phyloP scores from a whole-genome alignment of 2,888 invertebrate genomes.

The Philhelius pedissequus region DNA sequence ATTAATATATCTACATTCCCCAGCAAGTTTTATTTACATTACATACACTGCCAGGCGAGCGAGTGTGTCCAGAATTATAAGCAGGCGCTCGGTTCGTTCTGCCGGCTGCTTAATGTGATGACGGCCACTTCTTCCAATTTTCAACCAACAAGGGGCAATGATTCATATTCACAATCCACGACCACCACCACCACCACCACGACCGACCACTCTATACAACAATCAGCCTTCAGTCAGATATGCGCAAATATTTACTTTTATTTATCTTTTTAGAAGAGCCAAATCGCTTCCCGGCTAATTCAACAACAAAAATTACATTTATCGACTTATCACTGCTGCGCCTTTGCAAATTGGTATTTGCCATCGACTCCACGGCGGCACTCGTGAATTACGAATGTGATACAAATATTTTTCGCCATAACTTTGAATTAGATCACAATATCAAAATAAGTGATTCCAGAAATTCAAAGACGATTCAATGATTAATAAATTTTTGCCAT shows the following conservation, averaged over 20 bases:
- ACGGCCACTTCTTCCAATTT: constrained; percentile 14
- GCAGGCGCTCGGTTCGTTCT: constrained; percentile 36
- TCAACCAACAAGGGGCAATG: constrained; percentile 44
- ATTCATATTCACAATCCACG: constrained; percentile 35
- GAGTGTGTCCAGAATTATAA: constrained; percentile 64
- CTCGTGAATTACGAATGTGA: constrained; percentile 8
- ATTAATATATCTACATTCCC: constrained; percentile 45
- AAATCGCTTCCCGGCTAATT: constrained; percentile 52
- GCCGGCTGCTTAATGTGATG: constrained; percentile 8
- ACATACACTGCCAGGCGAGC: background rate
- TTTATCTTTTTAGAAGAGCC: constrained; percentile 2
- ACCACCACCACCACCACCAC: background rate
- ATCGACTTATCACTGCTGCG: constrained; percentile 35
- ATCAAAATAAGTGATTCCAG: background rate
- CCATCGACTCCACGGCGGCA: background rate
- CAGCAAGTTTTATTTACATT: constrained; percentile 48
- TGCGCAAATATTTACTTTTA: constrained; percentile 59
- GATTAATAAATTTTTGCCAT: background rate
- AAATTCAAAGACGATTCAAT: background rate
- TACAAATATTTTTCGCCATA: constrained; percentile 48
- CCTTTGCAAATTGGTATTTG: background rate
- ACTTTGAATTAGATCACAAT: constrained; percentile 51
- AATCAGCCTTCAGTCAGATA: background rate
- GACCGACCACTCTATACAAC: background rate
- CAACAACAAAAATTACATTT: constrained; percentile 19